Percentiles rank a stretch among this genome's conserved stretches.
These are phyloP conservation scores for Festucalex cinctus DNA, from an alignment of 2,113 vertebrate genomes.

Conservation along the genomic window DNA sequence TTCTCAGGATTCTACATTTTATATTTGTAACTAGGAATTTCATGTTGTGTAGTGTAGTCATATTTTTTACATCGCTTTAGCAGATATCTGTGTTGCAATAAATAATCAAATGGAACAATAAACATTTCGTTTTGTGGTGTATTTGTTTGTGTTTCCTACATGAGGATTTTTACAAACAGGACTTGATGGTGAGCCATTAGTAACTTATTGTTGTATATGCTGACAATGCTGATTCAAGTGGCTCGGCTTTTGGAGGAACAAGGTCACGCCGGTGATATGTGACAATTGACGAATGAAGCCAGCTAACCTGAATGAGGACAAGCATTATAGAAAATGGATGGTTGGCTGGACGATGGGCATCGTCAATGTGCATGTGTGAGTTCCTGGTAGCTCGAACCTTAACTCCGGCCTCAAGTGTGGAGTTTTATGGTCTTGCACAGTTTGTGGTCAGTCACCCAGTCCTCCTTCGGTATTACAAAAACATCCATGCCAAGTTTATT, in stretches of 20 bases:
- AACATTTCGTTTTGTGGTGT: conserved; percentile 40
- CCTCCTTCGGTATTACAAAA: neutral
- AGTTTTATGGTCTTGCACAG: too few species aligned
- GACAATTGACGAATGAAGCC: neutral
- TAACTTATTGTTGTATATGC: neutral
- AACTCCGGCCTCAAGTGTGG: too few species aligned
- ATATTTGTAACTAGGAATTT: conserved; percentile 43
- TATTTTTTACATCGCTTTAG: conserved; percentile 23
- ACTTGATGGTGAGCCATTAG: neutral
- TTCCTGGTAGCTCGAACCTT: too few species aligned
- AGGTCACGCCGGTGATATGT: too few species aligned
- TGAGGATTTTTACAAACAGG: too few species aligned
- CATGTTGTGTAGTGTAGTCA: conserved; percentile 29
- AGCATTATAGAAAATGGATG: too few species aligned
- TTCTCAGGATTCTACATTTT: conserved; percentile 50
- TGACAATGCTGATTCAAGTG: neutral
- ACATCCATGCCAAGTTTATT: too few species aligned
- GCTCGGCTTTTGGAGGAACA: too few species aligned
- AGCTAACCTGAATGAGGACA: neutral
- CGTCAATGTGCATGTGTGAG: too few species aligned
- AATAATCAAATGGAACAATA: conserved; percentile 47
- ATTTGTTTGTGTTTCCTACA: neutral
- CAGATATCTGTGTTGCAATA: conserved; percentile 30
- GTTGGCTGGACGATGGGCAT: too few species aligned
- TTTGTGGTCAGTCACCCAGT: neutral